phyloP scores from a whole-genome alignment of 2,113 vertebrate species.

The Malurus cyaneus region DNA sequence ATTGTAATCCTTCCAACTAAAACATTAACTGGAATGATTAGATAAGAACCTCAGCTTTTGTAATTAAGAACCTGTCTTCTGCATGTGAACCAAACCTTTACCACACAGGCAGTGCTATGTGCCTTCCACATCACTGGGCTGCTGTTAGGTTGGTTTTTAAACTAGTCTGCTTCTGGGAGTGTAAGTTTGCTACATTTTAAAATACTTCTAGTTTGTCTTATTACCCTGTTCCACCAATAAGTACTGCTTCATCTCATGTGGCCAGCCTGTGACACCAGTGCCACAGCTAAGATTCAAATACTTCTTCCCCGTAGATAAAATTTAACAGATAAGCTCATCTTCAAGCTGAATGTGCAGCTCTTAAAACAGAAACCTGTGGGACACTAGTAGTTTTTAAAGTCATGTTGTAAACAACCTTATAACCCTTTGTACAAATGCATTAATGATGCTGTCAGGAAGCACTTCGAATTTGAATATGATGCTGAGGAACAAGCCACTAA shows the following conservation, averaged over 20 bases:
- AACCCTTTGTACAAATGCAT: neutral
- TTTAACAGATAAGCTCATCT: neutral
- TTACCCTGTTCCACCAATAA: fast-evolving
- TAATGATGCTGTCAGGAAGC: neutral
- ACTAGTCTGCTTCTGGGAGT: neutral
- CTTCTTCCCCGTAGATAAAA: neutral
- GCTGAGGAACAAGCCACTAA: neutral
- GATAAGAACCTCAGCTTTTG: neutral
- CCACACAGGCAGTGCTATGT: fast-evolving
- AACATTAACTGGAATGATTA: neutral
- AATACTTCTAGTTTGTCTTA: neutral
- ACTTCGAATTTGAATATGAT: neutral
- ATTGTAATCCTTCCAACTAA: neutral
- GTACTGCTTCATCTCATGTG: neutral
- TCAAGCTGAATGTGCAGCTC: neutral
- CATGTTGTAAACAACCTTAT: neutral
- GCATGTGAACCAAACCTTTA: neutral
- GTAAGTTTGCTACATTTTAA: neutral
- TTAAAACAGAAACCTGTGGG: neutral
- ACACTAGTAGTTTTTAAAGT: neutral
- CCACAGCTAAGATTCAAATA: neutral
- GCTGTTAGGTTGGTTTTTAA: neutral
- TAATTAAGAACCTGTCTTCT: neutral
- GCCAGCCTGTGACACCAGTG: neutral
- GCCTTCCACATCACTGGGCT: neutral